Conservation (phyloP, 1,140 invertebrate species). For the Mercenaria mercenaria region DNA sequence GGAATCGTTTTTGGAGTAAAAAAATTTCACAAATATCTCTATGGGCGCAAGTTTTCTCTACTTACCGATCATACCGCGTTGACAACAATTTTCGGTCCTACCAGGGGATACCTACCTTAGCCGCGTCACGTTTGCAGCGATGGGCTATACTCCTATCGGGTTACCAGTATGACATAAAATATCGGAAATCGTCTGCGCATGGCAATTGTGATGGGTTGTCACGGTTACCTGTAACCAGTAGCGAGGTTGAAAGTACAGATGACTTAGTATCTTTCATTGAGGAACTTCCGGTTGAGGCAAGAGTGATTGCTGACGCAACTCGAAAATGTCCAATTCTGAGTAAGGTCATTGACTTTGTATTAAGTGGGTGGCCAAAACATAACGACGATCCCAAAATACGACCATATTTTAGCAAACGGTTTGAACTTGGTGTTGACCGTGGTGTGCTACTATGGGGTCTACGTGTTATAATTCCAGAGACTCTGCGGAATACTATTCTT, state of each 20-base stretch:
- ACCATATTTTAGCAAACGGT: constrained; percentile 22
- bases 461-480: constrained; percentile 40
- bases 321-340: constrained; percentile 45
- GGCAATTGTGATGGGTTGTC: constrained; percentile 69
- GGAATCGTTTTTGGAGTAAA: constrained; percentile 82
- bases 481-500: neutral
- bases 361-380: constrained; percentile 45
- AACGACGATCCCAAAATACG: neutral
- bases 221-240: constrained; percentile 53
- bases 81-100: constrained; percentile 80
- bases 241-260: constrained; percentile 4
- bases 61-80: constrained; percentile 84
- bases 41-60: constrained; percentile 78
- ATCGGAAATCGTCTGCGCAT: constrained; percentile 59
- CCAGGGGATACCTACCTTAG: constrained; percentile 79
- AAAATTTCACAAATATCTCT: constrained; percentile 85
- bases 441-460: constrained; percentile 58
- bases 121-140: constrained; percentile 77
- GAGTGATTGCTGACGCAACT: constrained; percentile 35
- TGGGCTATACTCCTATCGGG: constrained; percentile 70
- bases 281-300: constrained; percentile 42
- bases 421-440: constrained; percentile 36
- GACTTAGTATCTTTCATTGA: constrained; percentile 34
- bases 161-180: constrained; percentile 78
- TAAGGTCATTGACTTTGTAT: neutral